Conservation (phyloP, 2,888 invertebrate genomes). For the Aleiodes testaceus region DNA sequence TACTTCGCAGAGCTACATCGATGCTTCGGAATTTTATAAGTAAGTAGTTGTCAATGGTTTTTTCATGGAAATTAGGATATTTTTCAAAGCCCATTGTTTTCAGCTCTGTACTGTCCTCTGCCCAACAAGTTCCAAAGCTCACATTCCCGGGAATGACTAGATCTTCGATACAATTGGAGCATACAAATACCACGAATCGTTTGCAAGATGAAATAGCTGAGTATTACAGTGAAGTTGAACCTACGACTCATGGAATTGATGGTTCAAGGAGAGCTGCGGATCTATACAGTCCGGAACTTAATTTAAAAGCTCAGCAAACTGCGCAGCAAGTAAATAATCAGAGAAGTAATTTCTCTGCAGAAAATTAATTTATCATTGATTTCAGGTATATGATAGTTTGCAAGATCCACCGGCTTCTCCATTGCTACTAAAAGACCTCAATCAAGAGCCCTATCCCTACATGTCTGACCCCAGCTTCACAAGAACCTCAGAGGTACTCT, state of each 20-base stretch:
- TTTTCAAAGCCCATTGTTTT: constrained; percentile 15
- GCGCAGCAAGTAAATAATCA: constrained; percentile 69
- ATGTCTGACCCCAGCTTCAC: constrained; percentile 69
- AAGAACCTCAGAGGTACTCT: constrained; percentile 68
- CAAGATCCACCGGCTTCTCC: constrained; percentile 70
- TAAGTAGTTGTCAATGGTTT: constrained; percentile 55
- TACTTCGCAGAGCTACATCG: constrained; percentile 69
- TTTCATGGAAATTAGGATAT: neutral
- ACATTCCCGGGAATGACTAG: constrained; percentile 57
- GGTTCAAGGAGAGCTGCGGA: constrained; percentile 61
- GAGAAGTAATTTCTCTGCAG: too few relatives aligned
- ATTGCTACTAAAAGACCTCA: constrained; percentile 63
- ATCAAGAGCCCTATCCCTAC: constrained; percentile 62
- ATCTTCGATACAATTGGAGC: constrained; percentile 49
- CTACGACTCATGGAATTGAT: constrained; percentile 48
- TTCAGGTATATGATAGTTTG: constrained; percentile 70
- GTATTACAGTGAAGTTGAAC: constrained; percentile 57
- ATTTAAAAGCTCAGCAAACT: constrained; percentile 69
- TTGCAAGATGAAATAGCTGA: constrained; percentile 51
- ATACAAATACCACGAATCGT: constrained; percentile 48
- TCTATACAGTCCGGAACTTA: constrained; percentile 69
- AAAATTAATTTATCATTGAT: constrained; percentile 22
- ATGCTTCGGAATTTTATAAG: constrained; percentile 71
- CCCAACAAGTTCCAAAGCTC: constrained; percentile 64
- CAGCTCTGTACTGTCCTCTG: constrained; percentile 65